These are phyloP conservation scores for Formicarius rufipectus DNA, from an alignment of 2,113 vertebrate species.

Conservation along the genomic window DNA sequence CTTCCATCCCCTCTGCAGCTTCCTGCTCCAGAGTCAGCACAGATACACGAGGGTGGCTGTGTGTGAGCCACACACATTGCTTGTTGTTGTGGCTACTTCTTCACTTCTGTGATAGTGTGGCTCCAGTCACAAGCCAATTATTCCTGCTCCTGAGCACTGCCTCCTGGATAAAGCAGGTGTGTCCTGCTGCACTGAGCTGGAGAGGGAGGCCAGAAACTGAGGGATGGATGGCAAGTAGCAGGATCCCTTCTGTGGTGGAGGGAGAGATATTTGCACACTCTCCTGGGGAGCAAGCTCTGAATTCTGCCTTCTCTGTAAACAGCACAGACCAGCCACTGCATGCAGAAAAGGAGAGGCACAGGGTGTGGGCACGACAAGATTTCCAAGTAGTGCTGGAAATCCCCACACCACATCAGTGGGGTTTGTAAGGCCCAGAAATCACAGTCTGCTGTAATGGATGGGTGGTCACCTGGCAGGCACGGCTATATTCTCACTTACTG, in stretches of 20 bases:
- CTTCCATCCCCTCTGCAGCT: not conserved
- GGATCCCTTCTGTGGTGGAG: not conserved
- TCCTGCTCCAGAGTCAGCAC: not conserved
- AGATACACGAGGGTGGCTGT: not conserved
- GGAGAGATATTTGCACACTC: not conserved
- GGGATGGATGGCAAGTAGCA: not conserved
- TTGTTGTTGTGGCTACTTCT: not conserved
- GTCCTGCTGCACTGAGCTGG: not conserved
- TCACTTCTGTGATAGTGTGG: not conserved
- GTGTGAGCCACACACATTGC: accelerated
- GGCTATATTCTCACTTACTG: not conserved
- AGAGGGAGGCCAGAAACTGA: not conserved
- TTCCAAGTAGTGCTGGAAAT: not conserved
- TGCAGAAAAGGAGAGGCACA: not conserved
- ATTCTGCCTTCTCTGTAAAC: not conserved
- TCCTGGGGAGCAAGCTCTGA: not conserved
- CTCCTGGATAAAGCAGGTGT: not conserved
- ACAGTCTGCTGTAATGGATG: not conserved
- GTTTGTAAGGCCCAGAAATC: not conserved
- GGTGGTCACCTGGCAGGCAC: not conserved
- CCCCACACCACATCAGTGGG: not conserved
- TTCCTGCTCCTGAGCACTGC: not conserved
- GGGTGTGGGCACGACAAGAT: not conserved
- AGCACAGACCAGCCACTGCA: not conserved
- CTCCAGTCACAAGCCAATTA: not conserved